These are phyloP conservation scores for Tribolium madens DNA, from an alignment of 1,140 invertebrate genomes.

Conservation along the genomic window DNA sequence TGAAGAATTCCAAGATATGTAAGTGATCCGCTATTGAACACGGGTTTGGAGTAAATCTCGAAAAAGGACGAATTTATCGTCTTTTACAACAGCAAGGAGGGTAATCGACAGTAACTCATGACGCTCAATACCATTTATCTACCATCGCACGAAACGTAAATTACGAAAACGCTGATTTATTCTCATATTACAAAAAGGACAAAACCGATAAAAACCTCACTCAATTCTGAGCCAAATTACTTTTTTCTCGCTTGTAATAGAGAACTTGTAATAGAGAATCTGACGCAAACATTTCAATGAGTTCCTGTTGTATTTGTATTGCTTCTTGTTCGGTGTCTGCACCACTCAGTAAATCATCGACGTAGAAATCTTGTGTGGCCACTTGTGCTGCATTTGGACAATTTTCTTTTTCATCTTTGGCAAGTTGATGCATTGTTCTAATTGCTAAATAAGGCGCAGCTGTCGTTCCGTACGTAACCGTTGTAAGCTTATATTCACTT, in stretches of 20 bases:
- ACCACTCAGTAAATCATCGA: slow-evolving; percentile 1
- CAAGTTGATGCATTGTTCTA: no score
- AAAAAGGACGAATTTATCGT: slow-evolving; percentile 39
- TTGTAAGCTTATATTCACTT: neutral
- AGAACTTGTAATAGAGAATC: no score
- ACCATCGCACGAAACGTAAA: slow-evolving; percentile 10
- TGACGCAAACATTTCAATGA: neutral
- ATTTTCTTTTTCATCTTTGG: no score
- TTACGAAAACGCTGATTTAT: neutral
- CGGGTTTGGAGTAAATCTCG: slow-evolving; percentile 5
- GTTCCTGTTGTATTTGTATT: neutral
- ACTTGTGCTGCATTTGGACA: no score
- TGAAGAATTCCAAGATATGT: slow-evolving; percentile 4
- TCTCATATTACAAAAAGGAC: neutral
- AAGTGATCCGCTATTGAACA: slow-evolving; percentile 5
- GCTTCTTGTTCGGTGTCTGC: neutral
- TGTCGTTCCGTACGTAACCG: no score
- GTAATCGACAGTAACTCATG: slow-evolving; percentile 37
- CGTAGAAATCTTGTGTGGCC: neutral
- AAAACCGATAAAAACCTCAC: no score
- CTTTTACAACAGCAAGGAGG: slow-evolving; percentile 6
- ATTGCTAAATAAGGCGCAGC: no score
- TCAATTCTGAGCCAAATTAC: no score
- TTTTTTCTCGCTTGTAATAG: no score
- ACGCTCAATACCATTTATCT: slow-evolving; percentile 32